Evolutionary conservation across 2,797 vertebrate species (phyloP).

Genomic region (Sus cebifrons): DNA sequence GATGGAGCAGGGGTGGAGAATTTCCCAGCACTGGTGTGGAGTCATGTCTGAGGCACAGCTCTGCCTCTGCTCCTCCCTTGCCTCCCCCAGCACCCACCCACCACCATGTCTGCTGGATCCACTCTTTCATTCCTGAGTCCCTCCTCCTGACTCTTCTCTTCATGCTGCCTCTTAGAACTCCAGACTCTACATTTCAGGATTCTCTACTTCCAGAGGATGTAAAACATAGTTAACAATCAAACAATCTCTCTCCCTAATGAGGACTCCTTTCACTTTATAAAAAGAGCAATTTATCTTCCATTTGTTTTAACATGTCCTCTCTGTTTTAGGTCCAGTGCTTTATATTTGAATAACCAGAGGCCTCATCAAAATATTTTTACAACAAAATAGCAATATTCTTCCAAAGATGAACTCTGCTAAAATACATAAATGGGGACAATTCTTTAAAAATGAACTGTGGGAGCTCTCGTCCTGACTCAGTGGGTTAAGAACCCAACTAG

Average conservation of each 20-base stretch:
- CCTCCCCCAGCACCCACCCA: not conserved
- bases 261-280: not conserved
- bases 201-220: not conserved
- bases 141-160: not conserved
- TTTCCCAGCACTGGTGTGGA: not conserved
- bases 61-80: not conserved
- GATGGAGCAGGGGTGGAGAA: not conserved
- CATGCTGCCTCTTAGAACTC: not conserved
- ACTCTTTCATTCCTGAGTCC: not conserved
- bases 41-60: not conserved
- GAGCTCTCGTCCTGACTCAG: no score
- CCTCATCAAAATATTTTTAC: not conserved
- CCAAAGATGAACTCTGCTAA: not conserved
- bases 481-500: no score
- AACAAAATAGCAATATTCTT: not conserved
- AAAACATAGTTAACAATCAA: not conserved
- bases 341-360: slow-evolving; percentile 27
- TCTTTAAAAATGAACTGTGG: slow-evolving; percentile 15
- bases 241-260: not conserved
- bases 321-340: not conserved
- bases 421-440: not conserved
- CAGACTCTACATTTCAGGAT: not conserved
- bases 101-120: rapidly evolving
- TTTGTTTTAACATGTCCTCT: slow-evolving; percentile 1
- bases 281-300: not conserved